Base-by-base conservation (phyloP, 2,797 vertebrate species). In the Thalassophryne amazonica region DNA sequence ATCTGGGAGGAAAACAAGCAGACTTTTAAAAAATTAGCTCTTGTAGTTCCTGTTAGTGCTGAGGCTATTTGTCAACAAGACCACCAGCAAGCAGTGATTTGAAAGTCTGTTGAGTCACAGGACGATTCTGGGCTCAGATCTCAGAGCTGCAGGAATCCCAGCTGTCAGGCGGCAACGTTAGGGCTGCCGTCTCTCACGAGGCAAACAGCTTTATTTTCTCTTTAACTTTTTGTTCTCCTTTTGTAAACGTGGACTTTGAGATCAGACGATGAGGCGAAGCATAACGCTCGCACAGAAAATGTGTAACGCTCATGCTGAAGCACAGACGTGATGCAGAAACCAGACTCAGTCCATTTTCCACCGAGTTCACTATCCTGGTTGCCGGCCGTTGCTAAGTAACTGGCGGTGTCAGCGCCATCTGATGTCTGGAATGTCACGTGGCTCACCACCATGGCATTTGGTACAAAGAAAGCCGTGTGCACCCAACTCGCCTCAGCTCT, bases 361-460 rank as follows among this genome's bases (percentile, higher is more conserved):
- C 24, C 18, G n/a, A 29, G 58, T 63, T 57, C 29, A 16, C 38
- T 3, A 18, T 67, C 55, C 32, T 58, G 71, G 40, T 55, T 28
- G 20, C 49, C 3, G 21, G 35, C 49, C 8, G 74, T 80, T 80
- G 74, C 74, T 65, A 59, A 62, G 78, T 73, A 75, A 78, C 74
- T 30, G 38, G 21, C 60, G 56, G 37, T 63, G 60, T 55, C n/a
- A 8, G 38, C 25, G 15, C 39, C 72, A 51, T 58, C 33, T 49
- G 52, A 53, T 62, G 46, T 61, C 30, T 48, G 28, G 39, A 28
- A 13, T 1, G 18, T 45, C 34, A 17, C 40, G 38, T 6, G 21
- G 20, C 12, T 43, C 30, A 40, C 36, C 48, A 7, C 14, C 13
- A 35, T 33, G 43, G 25, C 25, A 24, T 7, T 10, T 12, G 11